Evolutionary conservation across 2,888 invertebrate genomes (phyloP).

Genomic region (Agonopterix subpropinquella): DNA sequence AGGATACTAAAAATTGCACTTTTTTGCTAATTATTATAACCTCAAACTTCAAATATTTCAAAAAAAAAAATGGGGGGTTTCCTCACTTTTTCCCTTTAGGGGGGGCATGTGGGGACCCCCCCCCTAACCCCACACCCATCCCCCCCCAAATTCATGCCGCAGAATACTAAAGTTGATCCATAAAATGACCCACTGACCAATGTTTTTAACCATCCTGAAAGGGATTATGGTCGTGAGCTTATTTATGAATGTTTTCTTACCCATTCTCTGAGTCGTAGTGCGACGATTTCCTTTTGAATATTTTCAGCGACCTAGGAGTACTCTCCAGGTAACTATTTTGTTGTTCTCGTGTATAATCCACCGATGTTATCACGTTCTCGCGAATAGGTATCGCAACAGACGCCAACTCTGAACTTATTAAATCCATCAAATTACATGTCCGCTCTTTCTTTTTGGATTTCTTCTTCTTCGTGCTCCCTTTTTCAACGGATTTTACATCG

Average conservation of each 20-base stretch:
- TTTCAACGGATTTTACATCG: slow-evolving; percentile 28
- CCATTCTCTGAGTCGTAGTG: slow-evolving; percentile 37
- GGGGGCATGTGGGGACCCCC: too few species aligned
- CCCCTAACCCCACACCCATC: too few species aligned
- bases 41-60: too few species aligned
- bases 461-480: slow-evolving; percentile 35
- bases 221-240: too few species aligned
- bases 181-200: too few species aligned
- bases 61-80: too few species aligned
- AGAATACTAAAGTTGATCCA: too few species aligned
- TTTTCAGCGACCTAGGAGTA: slow-evolving; percentile 15
- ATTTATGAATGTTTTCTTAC: slow-evolving; percentile 36
- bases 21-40: too few species aligned
- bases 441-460: slow-evolving; percentile 35
- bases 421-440: slow-evolving; percentile 42
- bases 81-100: too few species aligned
- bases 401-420: slow-evolving; percentile 47
- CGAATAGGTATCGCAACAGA: slow-evolving; percentile 30
- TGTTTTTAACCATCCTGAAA: too few species aligned
- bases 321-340: slow-evolving; percentile 28
- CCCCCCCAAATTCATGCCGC: too few species aligned
- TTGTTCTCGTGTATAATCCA: slow-evolving; percentile 22
- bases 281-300: slow-evolving; percentile 19
- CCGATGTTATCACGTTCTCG: slow-evolving; percentile 34
- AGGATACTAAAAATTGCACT: too few species aligned